Conservation (phyloP, 2,113 vertebrate species). For the Hucho hucho region DNA sequence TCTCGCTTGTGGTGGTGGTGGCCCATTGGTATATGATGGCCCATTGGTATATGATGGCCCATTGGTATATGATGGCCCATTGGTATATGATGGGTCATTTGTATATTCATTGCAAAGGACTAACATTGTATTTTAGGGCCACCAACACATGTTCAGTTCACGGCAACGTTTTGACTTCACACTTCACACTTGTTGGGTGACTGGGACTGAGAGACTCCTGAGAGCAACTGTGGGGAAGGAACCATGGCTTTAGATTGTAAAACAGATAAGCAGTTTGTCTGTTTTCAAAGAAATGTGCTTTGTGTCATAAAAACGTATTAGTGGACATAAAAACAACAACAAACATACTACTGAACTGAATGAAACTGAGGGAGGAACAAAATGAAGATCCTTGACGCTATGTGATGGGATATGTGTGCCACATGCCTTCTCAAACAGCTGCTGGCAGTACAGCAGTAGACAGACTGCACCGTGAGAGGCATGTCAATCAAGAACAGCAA, state of each 20-base stretch:
- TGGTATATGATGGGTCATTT: not conserved
- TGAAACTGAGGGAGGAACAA: not conserved
- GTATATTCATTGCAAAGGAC: not conserved
- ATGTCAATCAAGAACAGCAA: slow-evolving; percentile 38
- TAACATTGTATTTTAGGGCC: not conserved
- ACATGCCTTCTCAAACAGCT: slow-evolving; percentile 43
- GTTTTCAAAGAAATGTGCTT: too few species aligned
- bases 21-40: not conserved
- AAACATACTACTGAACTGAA: too few species aligned
- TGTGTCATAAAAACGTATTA: too few species aligned
- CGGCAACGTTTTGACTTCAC: not conserved
- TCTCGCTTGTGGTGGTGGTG: not conserved
- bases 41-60: not conserved
- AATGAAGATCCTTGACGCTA: not conserved
- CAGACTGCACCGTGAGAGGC: slow-evolving; percentile 30
- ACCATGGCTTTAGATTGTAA: too few species aligned
- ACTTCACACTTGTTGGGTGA: too few species aligned
- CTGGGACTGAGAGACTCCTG: not conserved
- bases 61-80: not conserved
- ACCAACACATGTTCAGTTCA: not conserved
- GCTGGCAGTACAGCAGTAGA: slow-evolving; percentile 15
- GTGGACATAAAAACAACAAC: too few species aligned
- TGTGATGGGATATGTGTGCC: not conserved
- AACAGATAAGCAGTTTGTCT: too few species aligned
- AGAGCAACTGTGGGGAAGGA: too few species aligned